Conservation (phyloP, 2,113 vertebrate genomes). For the Microcebus murinus region DNA sequence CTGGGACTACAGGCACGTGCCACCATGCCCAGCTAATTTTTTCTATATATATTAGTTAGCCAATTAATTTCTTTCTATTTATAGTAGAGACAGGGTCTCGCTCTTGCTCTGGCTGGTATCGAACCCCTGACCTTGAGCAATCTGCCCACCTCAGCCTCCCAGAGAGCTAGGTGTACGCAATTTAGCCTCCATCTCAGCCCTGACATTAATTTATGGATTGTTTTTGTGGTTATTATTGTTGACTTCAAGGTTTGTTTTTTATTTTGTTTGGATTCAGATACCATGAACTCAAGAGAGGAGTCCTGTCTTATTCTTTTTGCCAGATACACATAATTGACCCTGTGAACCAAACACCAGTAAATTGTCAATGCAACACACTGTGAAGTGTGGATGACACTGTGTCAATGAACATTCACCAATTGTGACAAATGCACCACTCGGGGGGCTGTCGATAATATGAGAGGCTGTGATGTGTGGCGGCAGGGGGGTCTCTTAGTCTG, state of each 20-base stretch:
- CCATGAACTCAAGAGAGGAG: background rate
- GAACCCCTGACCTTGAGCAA: no score
- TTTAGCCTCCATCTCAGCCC: background rate
- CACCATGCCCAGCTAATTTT: no score
- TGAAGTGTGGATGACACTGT: background rate
- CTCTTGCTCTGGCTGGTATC: no score
- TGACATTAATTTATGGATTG: background rate
- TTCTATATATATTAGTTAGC: no score
- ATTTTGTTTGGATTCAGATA: background rate
- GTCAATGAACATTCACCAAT: background rate
- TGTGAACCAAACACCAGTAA: background rate
- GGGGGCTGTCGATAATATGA: background rate
- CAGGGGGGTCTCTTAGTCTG: background rate
- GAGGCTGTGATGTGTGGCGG: no score
- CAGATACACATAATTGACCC: background rate
- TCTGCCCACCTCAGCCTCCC: no score
- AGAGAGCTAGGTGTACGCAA: background rate
- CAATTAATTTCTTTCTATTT: no score
- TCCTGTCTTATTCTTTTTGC: background rate
- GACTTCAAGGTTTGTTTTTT: background rate
- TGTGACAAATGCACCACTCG: background rate
- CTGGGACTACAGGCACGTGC: no score
- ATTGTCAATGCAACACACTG: background rate
- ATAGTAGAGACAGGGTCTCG: no score
- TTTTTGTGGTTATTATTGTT: background rate